A percentile compares a stretch with the other conserved stretches of the same genome.
These are phyloP conservation scores for Macrosoma leucophasiata DNA, from an alignment of 2,888 invertebrate genomes.

Conservation along the genomic window DNA sequence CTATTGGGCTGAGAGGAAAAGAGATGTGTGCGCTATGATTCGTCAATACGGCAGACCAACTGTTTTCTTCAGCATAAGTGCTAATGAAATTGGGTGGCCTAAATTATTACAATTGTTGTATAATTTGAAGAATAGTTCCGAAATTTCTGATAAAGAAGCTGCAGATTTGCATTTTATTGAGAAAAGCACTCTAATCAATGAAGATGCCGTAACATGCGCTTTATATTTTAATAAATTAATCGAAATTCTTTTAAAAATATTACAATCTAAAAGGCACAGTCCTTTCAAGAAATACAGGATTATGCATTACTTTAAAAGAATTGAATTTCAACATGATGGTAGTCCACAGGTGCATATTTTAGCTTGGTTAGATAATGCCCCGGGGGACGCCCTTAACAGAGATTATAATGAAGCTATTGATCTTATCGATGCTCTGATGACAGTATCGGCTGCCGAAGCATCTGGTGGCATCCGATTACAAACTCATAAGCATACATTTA, in stretches of 20 bases:
- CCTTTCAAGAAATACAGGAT: slow-evolving; percentile 33
- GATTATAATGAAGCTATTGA: slow-evolving; percentile 17
- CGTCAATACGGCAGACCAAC: slow-evolving; percentile 39
- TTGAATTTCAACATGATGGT: slow-evolving; percentile 35
- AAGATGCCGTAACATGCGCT: slow-evolving; percentile 34
- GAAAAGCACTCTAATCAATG: slow-evolving; percentile 28
- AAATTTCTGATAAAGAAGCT: neutral
- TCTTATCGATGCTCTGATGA: slow-evolving; percentile 22
- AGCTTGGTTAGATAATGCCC: slow-evolving; percentile 36
- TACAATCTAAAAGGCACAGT: slow-evolving; percentile 29
- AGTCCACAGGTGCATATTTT: slow-evolving; percentile 32
- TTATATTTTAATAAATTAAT: slow-evolving; percentile 41
- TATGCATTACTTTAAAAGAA: slow-evolving; percentile 30
- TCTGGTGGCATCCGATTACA: slow-evolving; percentile 18
- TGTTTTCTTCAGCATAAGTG: slow-evolving; percentile 36
- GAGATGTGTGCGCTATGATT: slow-evolving; percentile 40
- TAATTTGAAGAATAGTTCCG: neutral
- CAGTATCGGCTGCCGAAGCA: slow-evolving; percentile 22
- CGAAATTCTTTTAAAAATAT: slow-evolving; percentile 27
- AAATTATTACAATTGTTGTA: slow-evolving; percentile 6
- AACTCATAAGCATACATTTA: slow-evolving; percentile 35
- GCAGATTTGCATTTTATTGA: slow-evolving; percentile 16
- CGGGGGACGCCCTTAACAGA: slow-evolving; percentile 18
- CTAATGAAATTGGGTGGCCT: slow-evolving; percentile 35
- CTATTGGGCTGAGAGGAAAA: slow-evolving; percentile 35